These are phyloP conservation scores for Alsophila aescularia DNA, from an alignment of 2,888 invertebrate species.

Conservation along the genomic window DNA sequence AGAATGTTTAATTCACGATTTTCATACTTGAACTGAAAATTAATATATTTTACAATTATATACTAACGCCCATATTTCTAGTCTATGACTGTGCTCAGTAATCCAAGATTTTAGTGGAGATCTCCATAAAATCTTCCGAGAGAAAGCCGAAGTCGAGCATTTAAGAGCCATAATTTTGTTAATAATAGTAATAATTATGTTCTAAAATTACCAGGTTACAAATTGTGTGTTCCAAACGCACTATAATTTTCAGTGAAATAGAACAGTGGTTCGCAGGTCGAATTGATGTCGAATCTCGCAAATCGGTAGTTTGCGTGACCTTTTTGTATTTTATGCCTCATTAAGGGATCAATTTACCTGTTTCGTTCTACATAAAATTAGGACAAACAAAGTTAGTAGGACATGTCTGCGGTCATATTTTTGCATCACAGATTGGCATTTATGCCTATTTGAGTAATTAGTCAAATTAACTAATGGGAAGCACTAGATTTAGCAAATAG, in stretches of 20 bases:
- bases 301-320: conserved; percentile 31
- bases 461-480: background rate
- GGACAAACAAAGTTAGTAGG: conserved; percentile 7
- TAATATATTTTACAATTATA: too few species aligned
- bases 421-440: too few species aligned
- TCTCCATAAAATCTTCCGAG: too few species aligned
- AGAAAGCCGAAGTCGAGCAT: too few species aligned
- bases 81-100: too few species aligned
- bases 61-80: too few species aligned
- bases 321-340: conserved; percentile 2
- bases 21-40: too few species aligned
- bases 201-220: background rate
- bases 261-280: conserved; percentile 6
- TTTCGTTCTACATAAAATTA: conserved; percentile 1
- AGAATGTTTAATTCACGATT: too few species aligned
- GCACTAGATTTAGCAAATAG: background rate
- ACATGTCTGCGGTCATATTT: background rate
- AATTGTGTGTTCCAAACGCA: background rate
- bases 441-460: background rate
- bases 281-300: background rate
- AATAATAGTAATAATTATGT: background rate
- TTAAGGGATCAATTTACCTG: conserved; percentile 3
- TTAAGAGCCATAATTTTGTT: too few species aligned
- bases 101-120: too few species aligned
- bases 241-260: conserved; percentile 10